Conservation (phyloP, 1,140 invertebrate species). For the Drosophila melanica region DNA sequence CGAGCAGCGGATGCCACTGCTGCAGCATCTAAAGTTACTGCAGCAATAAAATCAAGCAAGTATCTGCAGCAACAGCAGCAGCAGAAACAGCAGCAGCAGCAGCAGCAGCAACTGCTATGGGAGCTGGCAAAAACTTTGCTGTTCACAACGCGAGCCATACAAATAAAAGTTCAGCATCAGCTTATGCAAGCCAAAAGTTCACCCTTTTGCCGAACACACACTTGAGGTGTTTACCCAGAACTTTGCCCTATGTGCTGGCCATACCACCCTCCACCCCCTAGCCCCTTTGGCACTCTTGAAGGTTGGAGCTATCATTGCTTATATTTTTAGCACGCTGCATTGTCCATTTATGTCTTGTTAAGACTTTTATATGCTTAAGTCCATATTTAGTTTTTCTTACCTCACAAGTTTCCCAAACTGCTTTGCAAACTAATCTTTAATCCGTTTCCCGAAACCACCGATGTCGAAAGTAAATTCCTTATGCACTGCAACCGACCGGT, state of each 20-base stretch:
- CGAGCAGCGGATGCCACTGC: conserved; percentile 29
- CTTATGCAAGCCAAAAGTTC: conserved; percentile 63
- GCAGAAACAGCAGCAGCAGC: conserved; percentile 17
- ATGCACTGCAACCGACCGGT: conserved; percentile 1
- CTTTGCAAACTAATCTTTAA: conserved; percentile 64
- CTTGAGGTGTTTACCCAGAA: conserved; percentile 72
- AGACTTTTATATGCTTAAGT: conserved; percentile 75
- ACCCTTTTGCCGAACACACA: conserved; percentile 33
- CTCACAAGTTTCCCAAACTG: conserved; percentile 63
- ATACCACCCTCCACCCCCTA: neutral
- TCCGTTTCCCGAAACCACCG: conserved; percentile 30
- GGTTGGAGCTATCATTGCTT: conserved; percentile 55
- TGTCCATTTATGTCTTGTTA: conserved; percentile 80
- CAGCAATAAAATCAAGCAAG: conserved; percentile 63
- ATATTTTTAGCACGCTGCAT: conserved; percentile 33
- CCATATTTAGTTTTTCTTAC: conserved; percentile 74
- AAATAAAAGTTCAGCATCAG: conserved; percentile 75
- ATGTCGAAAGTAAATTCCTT: conserved; percentile 34
- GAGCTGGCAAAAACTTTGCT: conserved; percentile 55
- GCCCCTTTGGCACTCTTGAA: conserved; percentile 2
- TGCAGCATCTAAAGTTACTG: conserved; percentile 27
- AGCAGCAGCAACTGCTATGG: conserved; percentile 15
- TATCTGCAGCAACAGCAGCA: conserved; percentile 10
- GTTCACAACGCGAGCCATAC: conserved; percentile 70
- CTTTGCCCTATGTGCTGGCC: conserved; percentile 26